Evolutionary conservation across 2,888 invertebrate genomes (phyloP).

Genomic region (Cyclophora punctaria): DNA sequence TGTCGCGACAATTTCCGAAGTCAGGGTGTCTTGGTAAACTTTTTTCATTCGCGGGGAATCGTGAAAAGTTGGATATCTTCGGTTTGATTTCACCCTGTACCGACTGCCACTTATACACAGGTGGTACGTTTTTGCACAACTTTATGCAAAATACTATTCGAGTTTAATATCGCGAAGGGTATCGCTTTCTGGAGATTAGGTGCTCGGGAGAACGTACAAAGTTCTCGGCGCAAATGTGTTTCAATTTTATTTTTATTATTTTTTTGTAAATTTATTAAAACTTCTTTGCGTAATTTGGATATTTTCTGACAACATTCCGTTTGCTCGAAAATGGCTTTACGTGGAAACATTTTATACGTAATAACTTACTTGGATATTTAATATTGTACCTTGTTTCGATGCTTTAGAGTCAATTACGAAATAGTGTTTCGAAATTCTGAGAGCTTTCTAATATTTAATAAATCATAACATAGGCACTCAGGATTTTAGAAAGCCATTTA

Average conservation of each 20-base stretch:
- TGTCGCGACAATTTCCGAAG: conserved; percentile 32
- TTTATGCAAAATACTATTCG: conserved; percentile 43
- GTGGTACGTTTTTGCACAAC: conserved; percentile 42
- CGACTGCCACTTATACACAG: conserved; percentile 35
- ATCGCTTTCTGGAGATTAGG: conserved; percentile 34
- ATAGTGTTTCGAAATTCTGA: no score
- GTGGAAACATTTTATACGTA: no score
- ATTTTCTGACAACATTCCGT: no score
- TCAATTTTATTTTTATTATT: conserved; percentile 21
- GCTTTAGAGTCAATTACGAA: no score
- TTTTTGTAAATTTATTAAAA: no score
- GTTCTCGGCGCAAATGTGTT: conserved; percentile 17
- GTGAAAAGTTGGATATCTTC: conserved; percentile 30
- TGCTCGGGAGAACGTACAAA: conserved; percentile 23
- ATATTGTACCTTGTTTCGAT: no score
- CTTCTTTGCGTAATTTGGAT: no score
- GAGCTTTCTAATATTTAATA: no score
- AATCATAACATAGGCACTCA: no score
- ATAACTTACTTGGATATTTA: no score
- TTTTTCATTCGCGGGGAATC: conserved; percentile 48
- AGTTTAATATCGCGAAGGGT: conserved; percentile 35
- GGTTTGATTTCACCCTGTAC: conserved; percentile 37
- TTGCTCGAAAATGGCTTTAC: no score
- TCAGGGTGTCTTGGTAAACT: conserved; percentile 31
- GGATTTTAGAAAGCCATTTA: no score